Evolutionary conservation across 2,113 vertebrate genomes (phyloP), one percentile per base, ranked within the genome.

Genomic region (Stegastes partitus): DNA sequence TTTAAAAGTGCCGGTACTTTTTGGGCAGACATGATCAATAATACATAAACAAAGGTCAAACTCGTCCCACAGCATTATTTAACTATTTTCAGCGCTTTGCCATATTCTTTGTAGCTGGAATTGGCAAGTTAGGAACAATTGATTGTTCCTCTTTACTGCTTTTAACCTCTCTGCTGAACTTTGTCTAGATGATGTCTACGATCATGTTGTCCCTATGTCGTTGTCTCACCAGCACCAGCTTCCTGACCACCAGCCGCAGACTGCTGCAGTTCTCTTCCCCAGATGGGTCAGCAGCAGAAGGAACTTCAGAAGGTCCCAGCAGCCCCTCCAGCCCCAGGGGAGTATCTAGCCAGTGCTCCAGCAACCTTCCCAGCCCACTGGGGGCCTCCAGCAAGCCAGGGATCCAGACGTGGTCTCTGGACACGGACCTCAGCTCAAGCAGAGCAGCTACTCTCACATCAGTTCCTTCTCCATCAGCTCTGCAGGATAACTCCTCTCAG

Each of bases 401-500:
- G 76, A 86, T 28, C 64, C 90, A 87, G 68, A 22, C 56, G 0
- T 94, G 92, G 91, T 80, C 83, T 78, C 56, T 71, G 58, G 89
- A 93, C 50, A 51, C 44, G 1, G 91, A 93, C 75, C 62, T 85
- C 28, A 76, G 53, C 42, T 64, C 74, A 18, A 86, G 66, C 56
- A 84, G 71, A 67, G 69, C 80, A 63, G 79, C 59, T 50, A 56
- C 64, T 16, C 58, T 79, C 45, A 50, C 25, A 12, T 91, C 86
- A 19, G 71, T 64, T 58, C 87, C 88, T 7, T 92, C 93, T 34
- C 93, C 94, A 57, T 85, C 91, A 18, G 70, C 90, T 83, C 66
- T 94, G 50, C 91, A 91, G 84, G 94, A 95, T 75, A 87, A 79
- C 56, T 92, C 89, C 9, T 95, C 95, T 90, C 94, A 94, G 91